Percentiles rank a stretch among this genome's conserved stretches.
These are phyloP conservation scores for Drosophila elegans DNA, from an alignment of 1,140 invertebrate genomes.

Conservation along the genomic window DNA sequence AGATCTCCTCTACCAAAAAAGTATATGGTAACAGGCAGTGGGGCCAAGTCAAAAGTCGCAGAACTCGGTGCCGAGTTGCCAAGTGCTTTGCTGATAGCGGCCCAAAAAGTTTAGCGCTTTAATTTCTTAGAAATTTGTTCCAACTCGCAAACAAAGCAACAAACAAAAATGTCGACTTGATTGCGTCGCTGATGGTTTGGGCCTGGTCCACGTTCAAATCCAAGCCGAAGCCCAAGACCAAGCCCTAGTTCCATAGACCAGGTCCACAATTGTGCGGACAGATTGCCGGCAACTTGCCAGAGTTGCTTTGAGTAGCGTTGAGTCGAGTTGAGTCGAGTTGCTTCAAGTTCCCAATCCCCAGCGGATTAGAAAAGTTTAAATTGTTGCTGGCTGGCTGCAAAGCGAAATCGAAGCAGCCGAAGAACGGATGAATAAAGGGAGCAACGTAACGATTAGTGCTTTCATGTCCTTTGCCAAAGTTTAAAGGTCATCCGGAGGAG, in stretches of 20 bases:
- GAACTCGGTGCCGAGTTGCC: constrained; percentile 69
- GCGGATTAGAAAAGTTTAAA: constrained; percentile 84
- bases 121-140: constrained; percentile 82
- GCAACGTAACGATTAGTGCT: constrained; percentile 84
- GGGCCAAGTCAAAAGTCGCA: constrained; percentile 71
- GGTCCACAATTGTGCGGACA: constrained; percentile 73
- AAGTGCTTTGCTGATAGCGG: constrained; percentile 79
- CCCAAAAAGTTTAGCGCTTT: constrained; percentile 79
- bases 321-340: constrained; percentile 46
- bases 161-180: constrained; percentile 83
- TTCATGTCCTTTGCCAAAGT: constrained; percentile 84
- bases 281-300: constrained; percentile 67
- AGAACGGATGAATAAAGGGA: constrained; percentile 72
- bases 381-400: constrained; percentile 65
- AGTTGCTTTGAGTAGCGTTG: neutral
- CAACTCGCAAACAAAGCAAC: constrained; percentile 67
- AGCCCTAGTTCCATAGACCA: constrained; percentile 16
- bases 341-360: constrained; percentile 80
- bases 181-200: constrained; percentile 73
- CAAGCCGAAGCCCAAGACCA: neutral
- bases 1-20: constrained; percentile 15
- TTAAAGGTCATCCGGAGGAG: constrained; percentile 78
- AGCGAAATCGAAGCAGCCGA: constrained; percentile 76
- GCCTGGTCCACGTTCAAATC: constrained; percentile 1
- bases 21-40: constrained; percentile 17